phyloP scores from a whole-genome alignment of 2,113 vertebrate species.

The Corythoichthys haematopterus region DNA sequence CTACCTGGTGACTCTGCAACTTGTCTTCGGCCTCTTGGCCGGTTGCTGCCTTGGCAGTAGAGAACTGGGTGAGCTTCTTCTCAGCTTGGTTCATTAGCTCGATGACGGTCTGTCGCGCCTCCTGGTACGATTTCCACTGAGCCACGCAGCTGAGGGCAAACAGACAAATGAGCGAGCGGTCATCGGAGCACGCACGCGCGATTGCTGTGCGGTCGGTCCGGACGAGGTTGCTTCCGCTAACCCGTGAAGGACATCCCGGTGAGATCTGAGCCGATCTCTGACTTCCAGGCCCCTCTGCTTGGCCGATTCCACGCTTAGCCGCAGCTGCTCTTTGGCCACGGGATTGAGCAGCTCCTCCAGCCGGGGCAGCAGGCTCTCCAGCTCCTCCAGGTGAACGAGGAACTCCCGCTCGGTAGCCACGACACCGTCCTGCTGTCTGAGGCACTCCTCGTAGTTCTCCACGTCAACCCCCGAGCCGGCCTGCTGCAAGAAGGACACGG shows the following conservation, averaged over 20 bases:
- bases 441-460: slow-evolving; percentile 86
- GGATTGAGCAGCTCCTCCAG: slow-evolving; percentile 78
- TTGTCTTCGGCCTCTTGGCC: slow-evolving; percentile 83
- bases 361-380: slow-evolving; percentile 74
- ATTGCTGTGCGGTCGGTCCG: too few relatives aligned
- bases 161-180: too few relatives aligned
- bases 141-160: slow-evolving; percentile 75
- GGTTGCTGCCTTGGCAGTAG: slow-evolving; percentile 80
- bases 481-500: slow-evolving; percentile 84
- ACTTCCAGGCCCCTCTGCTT: slow-evolving; percentile 75
- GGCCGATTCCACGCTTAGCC: slow-evolving; percentile 73
- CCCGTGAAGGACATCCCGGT: slow-evolving; percentile 84
- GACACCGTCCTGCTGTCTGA: slow-evolving; percentile 82
- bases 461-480: slow-evolving; percentile 83
- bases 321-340: slow-evolving; percentile 75
- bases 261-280: slow-evolving; percentile 76
- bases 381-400: slow-evolving; percentile 73
- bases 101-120: slow-evolving; percentile 84
- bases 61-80: slow-evolving; percentile 90
- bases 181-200: too few relatives aligned
- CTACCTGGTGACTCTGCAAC: slow-evolving; percentile 82
- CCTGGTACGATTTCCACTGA: slow-evolving; percentile 88
- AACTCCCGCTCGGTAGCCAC: slow-evolving; percentile 85
- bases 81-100: slow-evolving; percentile 92
- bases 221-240: slow-evolving; percentile 43